phyloP scores from a whole-genome alignment of 92 coral and sea anemone species.

The Phenganax subtilis region DNA sequence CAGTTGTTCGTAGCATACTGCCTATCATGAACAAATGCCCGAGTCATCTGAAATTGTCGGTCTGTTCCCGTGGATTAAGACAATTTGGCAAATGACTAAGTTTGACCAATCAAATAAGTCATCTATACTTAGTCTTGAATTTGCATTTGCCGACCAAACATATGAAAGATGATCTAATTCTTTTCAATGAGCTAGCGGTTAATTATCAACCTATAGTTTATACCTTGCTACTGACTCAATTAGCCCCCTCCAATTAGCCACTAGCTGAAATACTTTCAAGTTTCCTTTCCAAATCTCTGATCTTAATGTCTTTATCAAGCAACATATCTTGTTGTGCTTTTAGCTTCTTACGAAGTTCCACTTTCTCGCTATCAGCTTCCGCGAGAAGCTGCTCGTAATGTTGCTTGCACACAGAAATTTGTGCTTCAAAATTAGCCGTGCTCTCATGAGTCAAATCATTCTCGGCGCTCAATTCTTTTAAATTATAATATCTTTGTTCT shows the following conservation, averaged over 20 bases:
- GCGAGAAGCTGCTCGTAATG: constrained; percentile 32
- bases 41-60: too few relatives aligned
- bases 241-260: neutral
- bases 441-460: neutral
- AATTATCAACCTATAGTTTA: too few relatives aligned
- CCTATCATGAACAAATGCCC: too few relatives aligned
- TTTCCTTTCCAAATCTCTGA: constrained; percentile 23
- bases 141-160: too few relatives aligned
- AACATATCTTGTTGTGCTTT: constrained; percentile 28
- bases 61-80: too few relatives aligned
- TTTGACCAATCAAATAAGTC: too few relatives aligned
- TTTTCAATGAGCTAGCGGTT: too few relatives aligned
- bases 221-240: neutral
- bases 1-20: too few relatives aligned
- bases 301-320: constrained; percentile 30
- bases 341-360: constrained; percentile 24
- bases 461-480: neutral
- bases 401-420: constrained; percentile 14
- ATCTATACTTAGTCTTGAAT: too few relatives aligned
- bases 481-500: constrained; percentile 27
- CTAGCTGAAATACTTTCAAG: neutral
- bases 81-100: too few relatives aligned
- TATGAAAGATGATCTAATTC: too few relatives aligned
- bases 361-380: constrained; percentile 32
- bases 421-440: neutral